Conservation (phyloP, 2,797 vertebrate species). For the Acropternis orthonyx region DNA sequence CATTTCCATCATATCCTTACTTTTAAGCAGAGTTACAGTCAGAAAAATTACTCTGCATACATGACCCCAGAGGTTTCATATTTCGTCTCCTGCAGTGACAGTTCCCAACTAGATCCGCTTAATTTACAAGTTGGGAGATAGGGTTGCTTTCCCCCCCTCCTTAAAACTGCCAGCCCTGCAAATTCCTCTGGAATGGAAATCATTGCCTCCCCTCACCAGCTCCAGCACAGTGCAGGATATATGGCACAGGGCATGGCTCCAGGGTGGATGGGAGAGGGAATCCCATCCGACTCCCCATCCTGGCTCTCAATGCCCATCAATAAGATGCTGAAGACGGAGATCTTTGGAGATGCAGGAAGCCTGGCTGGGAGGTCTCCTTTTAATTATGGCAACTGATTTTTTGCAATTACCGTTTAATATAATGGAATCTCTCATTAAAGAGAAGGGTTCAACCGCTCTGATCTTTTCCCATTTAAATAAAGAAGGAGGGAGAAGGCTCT, state of each 20-base stretch:
- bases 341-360: not conserved
- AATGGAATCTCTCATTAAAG: constrained; percentile 45
- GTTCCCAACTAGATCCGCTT: constrained; percentile 42
- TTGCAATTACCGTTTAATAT: not conserved
- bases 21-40: constrained; percentile 70
- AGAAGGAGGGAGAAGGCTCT: not conserved
- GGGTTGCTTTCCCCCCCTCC: not conserved
- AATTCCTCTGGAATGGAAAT: constrained; percentile 30
- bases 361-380: not conserved
- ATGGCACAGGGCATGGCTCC: not conserved
- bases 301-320: not conserved
- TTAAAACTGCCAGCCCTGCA: constrained; percentile 54
- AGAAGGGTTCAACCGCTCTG: not conserved
- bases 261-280: accelerated
- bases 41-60: constrained; percentile 72
- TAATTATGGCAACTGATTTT: constrained; percentile 13
- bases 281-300: not conserved
- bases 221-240: not conserved
- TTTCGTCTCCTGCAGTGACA: constrained; percentile 51
- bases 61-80: constrained; percentile 52
- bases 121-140: constrained; percentile 64
- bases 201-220: not conserved
- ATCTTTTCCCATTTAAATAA: constrained; percentile 29
- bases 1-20: constrained; percentile 64
- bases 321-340: not conserved